phyloP scores from a whole-genome alignment of 1,140 invertebrate species.

The Zophobas atratus region DNA sequence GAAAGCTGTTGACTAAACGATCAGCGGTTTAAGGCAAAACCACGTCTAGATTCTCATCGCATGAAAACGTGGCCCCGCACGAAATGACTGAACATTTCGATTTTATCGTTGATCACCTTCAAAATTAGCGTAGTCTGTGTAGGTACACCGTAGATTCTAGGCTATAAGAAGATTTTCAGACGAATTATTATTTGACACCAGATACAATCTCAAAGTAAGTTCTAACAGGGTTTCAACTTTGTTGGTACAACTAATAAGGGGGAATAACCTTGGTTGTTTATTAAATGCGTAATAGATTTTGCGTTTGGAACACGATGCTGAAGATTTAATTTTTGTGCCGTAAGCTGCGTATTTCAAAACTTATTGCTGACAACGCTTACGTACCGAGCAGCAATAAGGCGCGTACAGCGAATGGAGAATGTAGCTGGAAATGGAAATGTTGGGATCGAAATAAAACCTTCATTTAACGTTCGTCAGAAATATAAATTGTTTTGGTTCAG shows the following conservation, averaged over 20 bases:
- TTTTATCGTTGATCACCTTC: slow-evolving; percentile 22
- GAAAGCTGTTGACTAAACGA: background rate
- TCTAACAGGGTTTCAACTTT: too few relatives aligned
- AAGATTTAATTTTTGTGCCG: too few relatives aligned
- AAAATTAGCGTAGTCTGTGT: slow-evolving; percentile 15
- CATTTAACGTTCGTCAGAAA: background rate
- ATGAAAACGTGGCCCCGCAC: background rate
- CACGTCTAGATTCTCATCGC: slow-evolving; percentile 15
- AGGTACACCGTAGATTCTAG: too few relatives aligned
- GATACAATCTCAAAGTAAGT: background rate
- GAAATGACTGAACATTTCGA: slow-evolving; percentile 7
- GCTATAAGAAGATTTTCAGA: too few relatives aligned
- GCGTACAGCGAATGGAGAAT: background rate
- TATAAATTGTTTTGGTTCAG: slow-evolving; percentile 17
- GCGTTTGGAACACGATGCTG: too few relatives aligned
- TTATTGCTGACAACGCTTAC: too few relatives aligned
- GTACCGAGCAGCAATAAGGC: too few relatives aligned
- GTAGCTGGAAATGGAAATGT: background rate
- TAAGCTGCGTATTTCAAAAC: too few relatives aligned
- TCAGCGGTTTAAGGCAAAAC: background rate
- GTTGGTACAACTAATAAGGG: too few relatives aligned
- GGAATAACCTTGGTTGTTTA: too few relatives aligned
- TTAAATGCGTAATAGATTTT: too few relatives aligned
- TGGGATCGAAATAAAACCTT: background rate
- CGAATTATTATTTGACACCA: background rate